These are phyloP conservation scores for Neodiprion pinetum DNA, from an alignment of 1,140 invertebrate genomes.

Conservation along the genomic window DNA sequence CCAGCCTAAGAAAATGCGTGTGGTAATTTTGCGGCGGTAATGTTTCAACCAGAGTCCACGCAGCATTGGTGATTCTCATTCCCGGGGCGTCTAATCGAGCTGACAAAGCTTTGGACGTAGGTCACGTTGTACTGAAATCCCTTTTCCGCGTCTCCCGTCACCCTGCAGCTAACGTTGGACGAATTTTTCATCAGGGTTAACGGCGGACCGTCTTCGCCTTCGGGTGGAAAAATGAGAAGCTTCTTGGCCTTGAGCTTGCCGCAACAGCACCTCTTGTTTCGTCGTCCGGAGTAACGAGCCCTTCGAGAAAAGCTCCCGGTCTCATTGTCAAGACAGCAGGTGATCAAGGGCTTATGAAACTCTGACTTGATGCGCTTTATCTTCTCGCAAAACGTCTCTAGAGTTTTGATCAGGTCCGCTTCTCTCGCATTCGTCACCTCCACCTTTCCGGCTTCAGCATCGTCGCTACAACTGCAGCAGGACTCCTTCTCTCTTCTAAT, in stretches of 20 bases:
- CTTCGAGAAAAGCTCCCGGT: conserved; percentile 25
- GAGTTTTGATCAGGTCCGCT: conserved; percentile 27
- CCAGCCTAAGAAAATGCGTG: too few species aligned
- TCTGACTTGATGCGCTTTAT: conserved; percentile 28
- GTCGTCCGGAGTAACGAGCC: not conserved
- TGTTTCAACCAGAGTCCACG: conserved; percentile 29
- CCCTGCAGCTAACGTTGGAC: conserved; percentile 44
- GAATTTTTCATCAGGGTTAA: conserved; percentile 42
- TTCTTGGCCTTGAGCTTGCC: conserved; percentile 27
- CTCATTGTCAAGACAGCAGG: not conserved
- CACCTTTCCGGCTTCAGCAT: too few species aligned
- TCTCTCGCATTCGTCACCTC: not conserved
- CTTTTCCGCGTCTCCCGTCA: conserved; percentile 29
- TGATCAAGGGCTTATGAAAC: conserved; percentile 4
- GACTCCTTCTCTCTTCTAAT: conserved; percentile 3
- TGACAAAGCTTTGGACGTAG: conserved; percentile 45
- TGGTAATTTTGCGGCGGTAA: too few species aligned
- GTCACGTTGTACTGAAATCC: conserved; percentile 45
- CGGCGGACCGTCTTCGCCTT: conserved; percentile 36
- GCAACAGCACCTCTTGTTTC: conserved; percentile 21
- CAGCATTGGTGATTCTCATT: conserved; percentile 5
- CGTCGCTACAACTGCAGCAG: too few species aligned
- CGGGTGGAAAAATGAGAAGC: conserved; percentile 46
- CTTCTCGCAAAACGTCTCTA: conserved; percentile 34
- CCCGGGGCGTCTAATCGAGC: conserved; percentile 33